Conservation (phyloP, 2,888 invertebrate genomes). For the Ypsolopha sequella region DNA sequence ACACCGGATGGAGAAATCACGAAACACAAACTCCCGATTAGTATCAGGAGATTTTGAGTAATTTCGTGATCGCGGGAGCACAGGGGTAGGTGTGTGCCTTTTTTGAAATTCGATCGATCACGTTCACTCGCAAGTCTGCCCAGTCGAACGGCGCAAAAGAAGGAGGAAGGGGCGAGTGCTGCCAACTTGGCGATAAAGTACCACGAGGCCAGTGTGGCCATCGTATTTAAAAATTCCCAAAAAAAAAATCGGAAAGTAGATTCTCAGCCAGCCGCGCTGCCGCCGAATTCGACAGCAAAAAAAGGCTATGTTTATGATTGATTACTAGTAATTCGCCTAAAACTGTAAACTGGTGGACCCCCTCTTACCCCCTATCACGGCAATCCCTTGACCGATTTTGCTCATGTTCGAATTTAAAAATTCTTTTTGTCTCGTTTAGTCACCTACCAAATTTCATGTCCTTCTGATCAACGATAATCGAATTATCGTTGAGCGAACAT, state of each 20-base stretch:
- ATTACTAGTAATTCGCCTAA: too few relatives aligned
- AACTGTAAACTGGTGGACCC: too few relatives aligned
- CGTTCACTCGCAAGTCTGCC: slow-evolving; percentile 65
- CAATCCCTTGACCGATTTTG: too few relatives aligned
- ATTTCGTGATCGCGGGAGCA: slow-evolving; percentile 68
- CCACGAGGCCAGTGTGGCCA: slow-evolving; percentile 61
- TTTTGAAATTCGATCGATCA: slow-evolving; percentile 71
- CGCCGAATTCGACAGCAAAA: too few relatives aligned
- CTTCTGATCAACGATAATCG: too few relatives aligned
- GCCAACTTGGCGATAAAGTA: slow-evolving; percentile 52
- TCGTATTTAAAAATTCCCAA: background rate
- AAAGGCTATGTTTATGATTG: too few relatives aligned
- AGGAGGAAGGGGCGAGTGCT: slow-evolving; percentile 63
- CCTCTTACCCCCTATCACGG: too few relatives aligned
- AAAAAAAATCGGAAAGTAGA: too few relatives aligned
- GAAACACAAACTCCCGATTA: slow-evolving; percentile 64
- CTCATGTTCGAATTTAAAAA: too few relatives aligned
- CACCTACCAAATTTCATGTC: too few relatives aligned
- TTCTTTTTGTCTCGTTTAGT: too few relatives aligned
- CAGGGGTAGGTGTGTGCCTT: slow-evolving; percentile 66
- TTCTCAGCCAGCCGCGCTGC: background rate
- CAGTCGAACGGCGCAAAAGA: slow-evolving; percentile 66
- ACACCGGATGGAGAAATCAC: slow-evolving; percentile 60
- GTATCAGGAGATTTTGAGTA: slow-evolving; percentile 61
- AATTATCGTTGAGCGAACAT: too few relatives aligned